A percentile compares a stretch with the other conserved stretches of the same genome.
phyloP scores from a whole-genome alignment of 2,113 vertebrate genomes.

The Atractosteus spatula region DNA sequence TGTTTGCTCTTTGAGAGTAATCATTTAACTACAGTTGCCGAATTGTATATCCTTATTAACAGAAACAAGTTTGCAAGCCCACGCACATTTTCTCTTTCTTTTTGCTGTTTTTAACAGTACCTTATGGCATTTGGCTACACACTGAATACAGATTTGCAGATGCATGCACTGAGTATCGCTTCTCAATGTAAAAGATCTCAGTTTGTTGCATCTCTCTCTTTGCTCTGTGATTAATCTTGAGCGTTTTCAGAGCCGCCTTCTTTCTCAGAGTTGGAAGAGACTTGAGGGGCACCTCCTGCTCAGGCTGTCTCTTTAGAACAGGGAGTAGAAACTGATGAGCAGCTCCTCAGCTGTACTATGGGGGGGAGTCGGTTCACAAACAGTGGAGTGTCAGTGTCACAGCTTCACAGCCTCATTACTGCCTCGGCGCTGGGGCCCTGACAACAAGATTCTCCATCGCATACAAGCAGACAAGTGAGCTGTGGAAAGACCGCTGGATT shows the following conservation, averaged over 20 bases:
- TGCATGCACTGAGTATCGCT: not conserved
- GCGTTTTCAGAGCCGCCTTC: too few species aligned
- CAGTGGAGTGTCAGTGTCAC: too few species aligned
- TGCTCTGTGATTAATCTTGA: not conserved
- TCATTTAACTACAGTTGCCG: not conserved
- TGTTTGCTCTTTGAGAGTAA: not conserved
- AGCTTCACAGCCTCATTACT: too few species aligned
- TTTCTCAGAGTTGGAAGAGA: not conserved
- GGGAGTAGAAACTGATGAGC: not conserved
- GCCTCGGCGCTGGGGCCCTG: too few species aligned
- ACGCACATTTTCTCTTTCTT: not conserved
- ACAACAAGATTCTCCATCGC: too few species aligned
- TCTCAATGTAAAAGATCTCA: not conserved
- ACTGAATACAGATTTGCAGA: not conserved
- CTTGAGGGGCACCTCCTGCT: not conserved
- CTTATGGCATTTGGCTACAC: not conserved
- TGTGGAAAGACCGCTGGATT: too few species aligned
- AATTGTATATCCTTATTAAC: not conserved
- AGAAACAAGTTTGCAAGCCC: constrained; percentile 1
- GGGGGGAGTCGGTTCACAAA: too few species aligned
- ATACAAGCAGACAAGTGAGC: too few species aligned
- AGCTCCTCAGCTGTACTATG: too few species aligned
- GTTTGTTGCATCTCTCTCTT: not conserved
- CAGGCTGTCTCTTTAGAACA: not conserved
- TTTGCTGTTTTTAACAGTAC: not conserved